Evolutionary conservation across 2,888 invertebrate genomes (phyloP), one percentile per base, ranked within the genome.

Genomic region (Thalpophila matura): DNA sequence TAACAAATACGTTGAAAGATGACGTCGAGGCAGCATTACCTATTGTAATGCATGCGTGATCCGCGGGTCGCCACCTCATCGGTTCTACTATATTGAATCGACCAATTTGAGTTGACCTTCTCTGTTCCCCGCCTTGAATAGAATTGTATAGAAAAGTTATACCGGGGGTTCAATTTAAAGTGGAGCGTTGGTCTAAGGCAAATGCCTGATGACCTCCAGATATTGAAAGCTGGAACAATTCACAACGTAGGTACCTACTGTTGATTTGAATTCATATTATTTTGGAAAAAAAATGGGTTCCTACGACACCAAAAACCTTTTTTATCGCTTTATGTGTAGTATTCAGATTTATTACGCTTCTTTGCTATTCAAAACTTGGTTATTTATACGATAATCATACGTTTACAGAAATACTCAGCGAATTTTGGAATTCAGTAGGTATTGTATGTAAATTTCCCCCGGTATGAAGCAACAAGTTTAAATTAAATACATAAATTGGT

Each of bases 11-110:
- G 74, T 64, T 74, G 71, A 37, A 75, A 83, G 75, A 81, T 90
- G 89, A 89, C 89, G 89, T 85, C 73, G 84, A 77, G 79, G 78
- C 83, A 64, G 65, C 89, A 94, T 94, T 93, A 92, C 85, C 86
- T 91, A 94, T 94, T 94, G 89, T 93, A 93, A 94, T 92, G 85
- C 86, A 93, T 92, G 89, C 91, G 88, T 86, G 86, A 84, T 82
- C 82, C 86, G 59, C 84, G 80, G 90, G 91, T 92, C 92, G 85
- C 80, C 87, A 88, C 89, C 89, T 90, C 88, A 80, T 68, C 80
- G 80, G 78, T 79, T 77, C 81, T 70, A 82, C 82, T 74, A 77
- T 74, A 77, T 72, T 66, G 62, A 72, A 60, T 60, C 80, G 72
- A 81, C 92, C 89, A 88, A 70, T 60, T 47, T 68, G 35, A 60